Conservation (phyloP, 2,113 vertebrate genomes). For the Tricholaema leucomelas region DNA sequence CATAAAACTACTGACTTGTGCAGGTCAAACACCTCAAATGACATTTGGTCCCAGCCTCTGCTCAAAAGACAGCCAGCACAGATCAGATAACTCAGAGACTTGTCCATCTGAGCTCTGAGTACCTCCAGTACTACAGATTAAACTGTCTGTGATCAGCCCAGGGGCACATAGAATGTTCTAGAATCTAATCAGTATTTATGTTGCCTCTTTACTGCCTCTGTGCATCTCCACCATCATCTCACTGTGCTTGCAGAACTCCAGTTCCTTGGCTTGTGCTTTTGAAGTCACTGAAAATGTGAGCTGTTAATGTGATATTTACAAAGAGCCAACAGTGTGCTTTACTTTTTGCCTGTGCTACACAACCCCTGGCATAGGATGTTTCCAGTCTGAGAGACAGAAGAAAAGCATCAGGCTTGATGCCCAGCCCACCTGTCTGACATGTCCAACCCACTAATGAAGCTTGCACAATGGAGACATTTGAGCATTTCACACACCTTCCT, state of each 20-base stretch:
- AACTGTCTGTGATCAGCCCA: neutral
- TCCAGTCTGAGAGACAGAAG: neutral
- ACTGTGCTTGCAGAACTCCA: neutral
- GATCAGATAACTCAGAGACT: neutral
- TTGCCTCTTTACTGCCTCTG: neutral
- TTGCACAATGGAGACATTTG: neutral
- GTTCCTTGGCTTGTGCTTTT: neutral
- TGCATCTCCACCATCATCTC: neutral
- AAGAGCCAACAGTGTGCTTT: neutral
- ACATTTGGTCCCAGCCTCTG: neutral
- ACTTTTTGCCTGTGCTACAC: neutral
- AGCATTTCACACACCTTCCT: neutral
- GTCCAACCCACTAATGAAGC: neutral
- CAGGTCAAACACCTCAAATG: neutral
- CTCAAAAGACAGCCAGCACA: neutral
- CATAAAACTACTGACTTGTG: neutral
- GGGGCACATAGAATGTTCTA: neutral
- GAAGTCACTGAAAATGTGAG: neutral
- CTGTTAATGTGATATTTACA: neutral
- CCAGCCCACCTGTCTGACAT: neutral
- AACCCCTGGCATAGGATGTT: neutral
- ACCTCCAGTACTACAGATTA: neutral
- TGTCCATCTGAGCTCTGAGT: neutral
- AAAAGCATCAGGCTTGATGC: neutral
- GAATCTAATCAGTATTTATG: neutral